Conservation (phyloP, 2,888 invertebrate genomes). For the Microchrysa polita region DNA sequence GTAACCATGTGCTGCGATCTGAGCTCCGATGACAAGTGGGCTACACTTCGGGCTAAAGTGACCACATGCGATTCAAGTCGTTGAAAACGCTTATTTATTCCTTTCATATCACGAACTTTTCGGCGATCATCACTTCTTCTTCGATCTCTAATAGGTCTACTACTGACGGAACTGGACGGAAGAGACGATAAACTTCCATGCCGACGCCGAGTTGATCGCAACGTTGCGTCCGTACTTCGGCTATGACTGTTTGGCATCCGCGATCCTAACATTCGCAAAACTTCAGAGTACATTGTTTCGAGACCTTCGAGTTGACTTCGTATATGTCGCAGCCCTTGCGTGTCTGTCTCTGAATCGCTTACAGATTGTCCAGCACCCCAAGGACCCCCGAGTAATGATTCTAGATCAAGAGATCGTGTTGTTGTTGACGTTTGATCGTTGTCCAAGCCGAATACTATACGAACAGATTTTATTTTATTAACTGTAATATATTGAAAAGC, state of each 20-base stretch:
- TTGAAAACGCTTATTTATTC: constrained; percentile 87
- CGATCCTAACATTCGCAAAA: constrained; percentile 67
- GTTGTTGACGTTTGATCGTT: constrained; percentile 83
- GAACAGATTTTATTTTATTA: constrained; percentile 18
- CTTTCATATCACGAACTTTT: constrained; percentile 78
- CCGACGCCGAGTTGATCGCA: constrained; percentile 66
- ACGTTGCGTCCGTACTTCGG: constrained; percentile 45
- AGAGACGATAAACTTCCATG: constrained; percentile 86
- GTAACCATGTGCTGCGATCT: constrained; percentile 87
- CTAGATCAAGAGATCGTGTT: constrained; percentile 78
- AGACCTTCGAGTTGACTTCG: constrained; percentile 82
- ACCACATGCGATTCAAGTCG: constrained; percentile 91
- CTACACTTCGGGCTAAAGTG: constrained; percentile 87
- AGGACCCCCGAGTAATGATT: constrained; percentile 79
- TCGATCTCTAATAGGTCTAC: constrained; percentile 78
- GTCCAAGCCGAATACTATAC: constrained; percentile 76
- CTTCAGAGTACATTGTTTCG: constrained; percentile 81
- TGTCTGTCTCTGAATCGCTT: constrained; percentile 80
- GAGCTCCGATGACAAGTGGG: constrained; percentile 92
- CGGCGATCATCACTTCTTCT: constrained; percentile 77
- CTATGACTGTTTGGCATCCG: constrained; percentile 54
- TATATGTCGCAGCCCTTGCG: constrained; percentile 80
- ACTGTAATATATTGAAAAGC: too few relatives aligned
- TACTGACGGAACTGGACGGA: constrained; percentile 84
- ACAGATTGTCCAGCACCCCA: constrained; percentile 61